Conservation (phyloP, 2,888 invertebrate genomes). For the Salpingus planirostris region DNA sequence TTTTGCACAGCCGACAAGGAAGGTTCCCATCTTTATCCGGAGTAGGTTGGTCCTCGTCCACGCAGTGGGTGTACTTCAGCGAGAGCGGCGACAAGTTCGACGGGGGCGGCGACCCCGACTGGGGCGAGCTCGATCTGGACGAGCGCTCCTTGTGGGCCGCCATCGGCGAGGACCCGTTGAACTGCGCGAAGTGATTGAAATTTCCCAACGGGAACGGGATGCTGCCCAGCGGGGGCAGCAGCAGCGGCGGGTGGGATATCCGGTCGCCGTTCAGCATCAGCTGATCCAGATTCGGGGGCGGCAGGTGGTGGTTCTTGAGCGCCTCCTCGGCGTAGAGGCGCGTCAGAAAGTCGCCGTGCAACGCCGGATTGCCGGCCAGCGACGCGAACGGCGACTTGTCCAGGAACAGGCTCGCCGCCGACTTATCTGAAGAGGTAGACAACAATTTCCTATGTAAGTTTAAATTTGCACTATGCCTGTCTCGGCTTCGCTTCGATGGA, state of each 20-base stretch:
- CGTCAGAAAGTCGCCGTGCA: constrained; percentile 72
- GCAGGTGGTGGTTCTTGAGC: constrained; percentile 46
- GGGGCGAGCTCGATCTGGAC: constrained; percentile 47
- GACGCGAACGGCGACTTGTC: constrained; percentile 48
- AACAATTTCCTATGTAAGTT: constrained; percentile 85
- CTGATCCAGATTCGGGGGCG: constrained; percentile 42
- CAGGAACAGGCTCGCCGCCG: constrained; percentile 39
- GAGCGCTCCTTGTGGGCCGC: constrained; percentile 39
- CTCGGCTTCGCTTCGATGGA: constrained; percentile 85
- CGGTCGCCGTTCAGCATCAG: constrained; percentile 44
- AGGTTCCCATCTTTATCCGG: constrained; percentile 58
- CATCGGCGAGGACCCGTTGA: constrained; percentile 38
- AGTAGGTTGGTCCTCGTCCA: constrained; percentile 59
- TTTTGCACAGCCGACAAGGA: constrained; percentile 62
- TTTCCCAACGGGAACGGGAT: constrained; percentile 45
- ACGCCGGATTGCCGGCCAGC: constrained; percentile 50
- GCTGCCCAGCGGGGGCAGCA: constrained; percentile 51
- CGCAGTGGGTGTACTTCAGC: constrained; percentile 46
- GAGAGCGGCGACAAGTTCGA: constrained; percentile 34
- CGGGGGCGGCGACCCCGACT: constrained; percentile 45
- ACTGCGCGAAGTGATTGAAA: constrained; percentile 39
- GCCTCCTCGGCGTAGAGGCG: constrained; percentile 69
- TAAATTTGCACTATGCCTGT: constrained; percentile 85
- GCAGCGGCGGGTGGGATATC: constrained; percentile 48
- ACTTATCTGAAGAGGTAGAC: constrained; percentile 55